Evolutionary conservation across 2,797 vertebrate genomes (phyloP).

Genomic region (Eutrigla gurnardus): DNA sequence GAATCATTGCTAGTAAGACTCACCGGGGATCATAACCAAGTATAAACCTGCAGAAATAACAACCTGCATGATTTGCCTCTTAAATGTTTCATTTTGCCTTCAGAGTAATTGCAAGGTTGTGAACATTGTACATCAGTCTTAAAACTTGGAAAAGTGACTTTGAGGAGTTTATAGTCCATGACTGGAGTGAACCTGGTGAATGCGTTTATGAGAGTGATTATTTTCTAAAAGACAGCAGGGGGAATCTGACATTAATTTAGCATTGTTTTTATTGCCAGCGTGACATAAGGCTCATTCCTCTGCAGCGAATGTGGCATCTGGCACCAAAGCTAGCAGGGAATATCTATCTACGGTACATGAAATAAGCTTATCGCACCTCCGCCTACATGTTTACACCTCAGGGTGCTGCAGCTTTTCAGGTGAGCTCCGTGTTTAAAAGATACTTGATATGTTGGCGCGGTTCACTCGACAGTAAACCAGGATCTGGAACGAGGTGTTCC

Average conservation of each 20-base stretch:
- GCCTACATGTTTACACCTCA: slow-evolving; percentile 35
- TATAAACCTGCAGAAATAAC: slow-evolving; percentile 27
- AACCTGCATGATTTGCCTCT: slow-evolving; percentile 25
- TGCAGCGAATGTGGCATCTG: slow-evolving; percentile 53
- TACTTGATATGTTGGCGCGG: slow-evolving; percentile 17
- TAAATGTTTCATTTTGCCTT: slow-evolving; percentile 22
- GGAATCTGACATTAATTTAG: slow-evolving; percentile 25
- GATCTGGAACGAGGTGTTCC: slow-evolving; percentile 41
- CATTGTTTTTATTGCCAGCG: slow-evolving; percentile 42
- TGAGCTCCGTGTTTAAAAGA: slow-evolving; percentile 35
- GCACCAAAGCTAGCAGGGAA: slow-evolving; percentile 35
- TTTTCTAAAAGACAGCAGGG: slow-evolving; percentile 21
- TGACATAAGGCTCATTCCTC: slow-evolving; percentile 44
- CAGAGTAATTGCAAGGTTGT: slow-evolving; percentile 9
- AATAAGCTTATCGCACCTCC: slow-evolving; percentile 48
- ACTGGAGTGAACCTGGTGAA: slow-evolving; percentile 26
- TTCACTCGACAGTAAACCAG: slow-evolving; percentile 15
- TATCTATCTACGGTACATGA: slow-evolving; percentile 35
- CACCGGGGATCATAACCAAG: slow-evolving; percentile 20
- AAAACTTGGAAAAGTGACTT: slow-evolving; percentile 53
- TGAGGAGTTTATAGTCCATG: slow-evolving; percentile 32
- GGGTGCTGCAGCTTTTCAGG: slow-evolving; percentile 30
- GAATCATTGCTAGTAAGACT: slow-evolving; percentile 14
- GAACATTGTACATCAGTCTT: slow-evolving; percentile 15
- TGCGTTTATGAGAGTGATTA: slow-evolving; percentile 26